Evolutionary conservation across 2,888 invertebrate species (phyloP).

Genomic region (Cerastis leucographa): DNA sequence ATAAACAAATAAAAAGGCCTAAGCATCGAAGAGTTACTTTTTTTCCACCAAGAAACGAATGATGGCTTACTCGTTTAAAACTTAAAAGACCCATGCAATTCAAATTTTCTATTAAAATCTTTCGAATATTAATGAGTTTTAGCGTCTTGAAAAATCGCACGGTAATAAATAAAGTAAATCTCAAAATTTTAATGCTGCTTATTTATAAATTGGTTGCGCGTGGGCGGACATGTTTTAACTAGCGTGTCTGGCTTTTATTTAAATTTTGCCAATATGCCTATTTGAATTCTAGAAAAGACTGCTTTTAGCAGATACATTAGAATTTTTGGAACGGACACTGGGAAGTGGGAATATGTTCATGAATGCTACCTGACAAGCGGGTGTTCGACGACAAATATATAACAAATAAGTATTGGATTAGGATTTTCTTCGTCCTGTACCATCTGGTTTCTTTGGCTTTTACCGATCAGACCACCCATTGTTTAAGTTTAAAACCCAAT

Average conservation of each 20-base stretch:
- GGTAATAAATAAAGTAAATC: conserved; percentile 59
- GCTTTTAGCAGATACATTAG: neutral
- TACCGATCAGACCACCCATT: neutral
- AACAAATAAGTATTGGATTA: too few species aligned
- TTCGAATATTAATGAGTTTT: conserved; percentile 40
- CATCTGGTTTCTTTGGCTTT: too few species aligned
- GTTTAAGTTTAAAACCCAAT: neutral
- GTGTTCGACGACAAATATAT: too few species aligned
- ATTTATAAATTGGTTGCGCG: conserved; percentile 59
- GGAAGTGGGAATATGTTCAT: too few species aligned
- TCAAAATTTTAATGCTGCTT: conserved; percentile 53
- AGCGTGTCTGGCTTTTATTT: conserved; percentile 36
- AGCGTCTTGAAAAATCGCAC: conserved; percentile 49
- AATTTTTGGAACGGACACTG: too few species aligned
- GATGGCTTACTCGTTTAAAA: neutral
- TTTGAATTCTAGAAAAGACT: neutral
- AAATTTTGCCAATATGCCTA: conserved; percentile 38
- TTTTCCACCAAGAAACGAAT: neutral
- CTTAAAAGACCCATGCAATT: neutral
- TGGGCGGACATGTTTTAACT: conserved; percentile 64
- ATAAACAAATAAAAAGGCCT: too few species aligned
- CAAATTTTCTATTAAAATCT: conserved; percentile 18
- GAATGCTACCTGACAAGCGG: too few species aligned
- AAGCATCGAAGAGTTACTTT: too few species aligned
- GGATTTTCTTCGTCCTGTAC: too few species aligned